Conservation (phyloP, 2,888 invertebrate species). For the Temnothorax ravouxi region DNA sequence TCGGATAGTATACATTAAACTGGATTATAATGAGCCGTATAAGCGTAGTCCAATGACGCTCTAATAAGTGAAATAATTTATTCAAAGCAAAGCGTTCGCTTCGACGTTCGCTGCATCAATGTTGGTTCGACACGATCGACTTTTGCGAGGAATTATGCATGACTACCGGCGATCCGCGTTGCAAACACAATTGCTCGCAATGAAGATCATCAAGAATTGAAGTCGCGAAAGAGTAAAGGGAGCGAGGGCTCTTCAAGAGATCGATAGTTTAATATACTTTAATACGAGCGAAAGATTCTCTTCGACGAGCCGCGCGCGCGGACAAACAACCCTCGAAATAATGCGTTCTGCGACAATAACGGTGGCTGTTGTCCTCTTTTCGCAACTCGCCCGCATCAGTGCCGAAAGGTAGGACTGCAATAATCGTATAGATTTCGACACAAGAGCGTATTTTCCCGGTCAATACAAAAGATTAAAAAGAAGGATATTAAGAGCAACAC, state of each 20-base stretch:
- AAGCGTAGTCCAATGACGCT: neutral
- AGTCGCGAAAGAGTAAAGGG: neutral
- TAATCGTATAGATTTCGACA: neutral
- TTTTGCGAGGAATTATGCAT: neutral
- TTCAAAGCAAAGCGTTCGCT: neutral
- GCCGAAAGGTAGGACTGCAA: neutral
- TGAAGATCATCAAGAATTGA: slow-evolving; percentile 24
- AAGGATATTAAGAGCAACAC: no score
- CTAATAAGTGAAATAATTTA: slow-evolving; percentile 12
- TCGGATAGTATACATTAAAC: no score
- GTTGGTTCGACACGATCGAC: neutral
- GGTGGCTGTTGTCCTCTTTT: neutral
- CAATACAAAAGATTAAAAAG: neutral
- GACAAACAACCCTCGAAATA: neutral
- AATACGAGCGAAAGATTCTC: neutral
- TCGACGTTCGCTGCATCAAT: neutral
- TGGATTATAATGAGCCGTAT: no score
- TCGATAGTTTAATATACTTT: slow-evolving; percentile 30
- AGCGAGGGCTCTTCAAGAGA: neutral
- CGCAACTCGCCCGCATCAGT: neutral
- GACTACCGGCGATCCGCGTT: neutral
- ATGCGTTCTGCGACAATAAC: neutral
- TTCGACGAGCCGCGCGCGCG: neutral
- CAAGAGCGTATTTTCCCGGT: neutral
- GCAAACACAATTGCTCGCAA: slow-evolving; percentile 15